Evolutionary conservation across 2,113 vertebrate genomes (phyloP).

Genomic region (Hiodon tergisus): DNA sequence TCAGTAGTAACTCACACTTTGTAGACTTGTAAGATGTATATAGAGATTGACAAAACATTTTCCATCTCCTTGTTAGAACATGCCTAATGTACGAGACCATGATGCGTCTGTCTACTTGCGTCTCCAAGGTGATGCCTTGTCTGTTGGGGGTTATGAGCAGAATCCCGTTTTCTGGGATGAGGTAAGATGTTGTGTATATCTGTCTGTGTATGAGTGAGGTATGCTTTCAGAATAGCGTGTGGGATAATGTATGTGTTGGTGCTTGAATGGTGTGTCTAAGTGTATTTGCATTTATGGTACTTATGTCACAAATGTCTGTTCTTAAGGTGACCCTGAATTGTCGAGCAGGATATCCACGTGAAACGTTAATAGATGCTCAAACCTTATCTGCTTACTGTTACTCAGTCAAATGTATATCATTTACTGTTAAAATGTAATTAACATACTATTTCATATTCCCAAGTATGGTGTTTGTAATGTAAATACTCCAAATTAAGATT

Average conservation of each 20-base stretch:
- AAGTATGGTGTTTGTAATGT: too few relatives aligned
- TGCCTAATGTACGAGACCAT: conserved; percentile 95
- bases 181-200: conserved; percentile 56
- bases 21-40: not conserved
- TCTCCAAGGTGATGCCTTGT: conserved; percentile 95
- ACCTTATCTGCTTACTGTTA: too few relatives aligned
- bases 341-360: too few relatives aligned
- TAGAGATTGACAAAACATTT: not conserved
- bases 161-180: conserved; percentile 96
- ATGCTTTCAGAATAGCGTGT: not conserved
- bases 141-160: conserved; percentile 89
- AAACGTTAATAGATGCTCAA: too few relatives aligned
- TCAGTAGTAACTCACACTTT: not conserved
- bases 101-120: conserved; percentile 94
- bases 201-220: not conserved
- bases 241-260: not conserved
- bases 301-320: too few relatives aligned
- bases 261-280: not conserved
- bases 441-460: too few relatives aligned
- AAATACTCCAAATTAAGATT: too few relatives aligned
- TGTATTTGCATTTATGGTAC: not conserved
- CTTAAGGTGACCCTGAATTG: too few relatives aligned
- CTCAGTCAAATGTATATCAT: too few relatives aligned
- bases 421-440: too few relatives aligned
- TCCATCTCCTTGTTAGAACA: conserved; percentile 68